phyloP scores from a whole-genome alignment of 2,888 invertebrate genomes.

The Drosophila paranaensis region DNA sequence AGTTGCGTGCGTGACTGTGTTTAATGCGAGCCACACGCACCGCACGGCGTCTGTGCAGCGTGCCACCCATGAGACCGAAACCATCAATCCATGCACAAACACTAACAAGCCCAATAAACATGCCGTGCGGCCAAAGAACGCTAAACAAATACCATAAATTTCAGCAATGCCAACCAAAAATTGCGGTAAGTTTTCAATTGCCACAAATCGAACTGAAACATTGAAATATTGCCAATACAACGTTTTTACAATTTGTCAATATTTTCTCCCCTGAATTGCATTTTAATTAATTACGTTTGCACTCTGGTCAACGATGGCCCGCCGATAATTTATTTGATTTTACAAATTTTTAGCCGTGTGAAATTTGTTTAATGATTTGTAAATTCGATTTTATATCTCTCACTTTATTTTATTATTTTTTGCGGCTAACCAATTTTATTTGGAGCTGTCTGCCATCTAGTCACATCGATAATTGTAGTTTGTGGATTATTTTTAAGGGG shows the following conservation, averaged over 20 bases:
- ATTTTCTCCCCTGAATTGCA: slow-evolving; percentile 39
- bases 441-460: neutral
- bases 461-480: slow-evolving; percentile 13
- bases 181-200: slow-evolving; percentile 44
- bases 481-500: slow-evolving; percentile 3
- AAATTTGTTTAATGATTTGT: slow-evolving; percentile 60
- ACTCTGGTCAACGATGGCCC: slow-evolving; percentile 34
- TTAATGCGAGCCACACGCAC: slow-evolving; percentile 56
- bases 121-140: slow-evolving; percentile 10
- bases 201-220: slow-evolving; percentile 25
- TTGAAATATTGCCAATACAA: slow-evolving; percentile 26
- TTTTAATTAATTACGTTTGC: slow-evolving; percentile 73
- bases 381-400: slow-evolving; percentile 46
- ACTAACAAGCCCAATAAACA: slow-evolving; percentile 8
- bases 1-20: slow-evolving; percentile 69
- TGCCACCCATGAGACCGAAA: slow-evolving; percentile 12
- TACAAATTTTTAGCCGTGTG: slow-evolving; percentile 11
- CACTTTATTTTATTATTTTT: neutral
- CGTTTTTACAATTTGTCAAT: slow-evolving; percentile 6
- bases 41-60: slow-evolving; percentile 50
- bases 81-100: slow-evolving; percentile 9
- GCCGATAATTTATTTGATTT: slow-evolving; percentile 34
- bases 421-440: slow-evolving; percentile 22
- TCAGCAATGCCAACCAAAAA: slow-evolving; percentile 16
- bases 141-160: slow-evolving; percentile 14